Percentiles rank a stretch among this genome's conserved stretches.
Conservation (phyloP, 2,113 vertebrate species). For the Nerophis ophidion region DNA sequence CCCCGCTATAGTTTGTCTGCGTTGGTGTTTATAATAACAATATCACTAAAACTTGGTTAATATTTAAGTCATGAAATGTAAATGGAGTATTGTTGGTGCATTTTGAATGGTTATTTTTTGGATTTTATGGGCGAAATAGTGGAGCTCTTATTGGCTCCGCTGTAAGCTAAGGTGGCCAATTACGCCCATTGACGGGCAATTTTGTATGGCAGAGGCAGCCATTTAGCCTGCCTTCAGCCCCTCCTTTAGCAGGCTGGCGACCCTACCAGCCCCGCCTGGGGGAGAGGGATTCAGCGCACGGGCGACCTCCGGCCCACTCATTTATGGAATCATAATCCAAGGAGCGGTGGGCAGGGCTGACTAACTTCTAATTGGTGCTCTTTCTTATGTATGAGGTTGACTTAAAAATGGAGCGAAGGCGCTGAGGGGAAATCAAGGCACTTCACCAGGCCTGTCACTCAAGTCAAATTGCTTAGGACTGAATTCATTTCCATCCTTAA, state of each 20-base stretch:
- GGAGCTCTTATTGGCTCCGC: too few relatives aligned
- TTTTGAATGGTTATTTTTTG: too few relatives aligned
- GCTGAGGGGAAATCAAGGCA: conserved; percentile 48
- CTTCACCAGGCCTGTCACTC: conserved; percentile 50
- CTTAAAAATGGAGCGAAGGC: conserved; percentile 32
- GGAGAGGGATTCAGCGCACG: conserved; percentile 23
- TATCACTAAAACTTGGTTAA: too few relatives aligned
- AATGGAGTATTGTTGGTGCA: too few relatives aligned
- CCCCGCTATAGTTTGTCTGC: too few relatives aligned
- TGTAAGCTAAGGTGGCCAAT: conserved; percentile 40
- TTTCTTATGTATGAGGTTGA: conserved; percentile 54
- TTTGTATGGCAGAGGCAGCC: conserved; percentile 51
- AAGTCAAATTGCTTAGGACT: conserved; percentile 41
- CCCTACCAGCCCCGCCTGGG: conserved; percentile 35
- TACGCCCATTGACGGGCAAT: conserved; percentile 64
- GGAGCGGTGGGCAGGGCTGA: conserved; percentile 34
- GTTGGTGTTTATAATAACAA: too few relatives aligned
- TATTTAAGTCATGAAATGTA: too few relatives aligned
- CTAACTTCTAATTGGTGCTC: conserved; percentile 52
- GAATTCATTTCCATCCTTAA: conserved; percentile 54
- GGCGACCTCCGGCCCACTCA: conserved; percentile 56
- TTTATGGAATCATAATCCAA: conserved; percentile 59
- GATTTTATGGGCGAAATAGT: too few relatives aligned
- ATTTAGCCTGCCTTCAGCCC: conserved; percentile 59
- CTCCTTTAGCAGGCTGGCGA: conserved; percentile 35